These are phyloP conservation scores for Atractosteus spatula DNA, from an alignment of 2,113 vertebrate genomes.

Conservation along the genomic window DNA sequence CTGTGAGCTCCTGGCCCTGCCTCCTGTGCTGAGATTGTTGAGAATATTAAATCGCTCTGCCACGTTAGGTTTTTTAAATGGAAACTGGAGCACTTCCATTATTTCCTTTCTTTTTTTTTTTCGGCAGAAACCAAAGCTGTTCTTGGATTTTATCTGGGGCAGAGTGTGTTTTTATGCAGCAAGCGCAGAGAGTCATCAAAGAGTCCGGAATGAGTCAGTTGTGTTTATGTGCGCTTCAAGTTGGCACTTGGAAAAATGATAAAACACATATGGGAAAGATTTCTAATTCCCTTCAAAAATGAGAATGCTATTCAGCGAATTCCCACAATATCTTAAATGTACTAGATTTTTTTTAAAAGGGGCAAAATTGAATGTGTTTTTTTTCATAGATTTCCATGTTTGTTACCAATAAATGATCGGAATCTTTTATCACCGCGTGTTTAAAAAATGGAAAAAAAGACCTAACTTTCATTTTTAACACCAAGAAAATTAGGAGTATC, in stretches of 20 bases:
- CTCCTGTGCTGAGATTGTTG: constrained; percentile 55
- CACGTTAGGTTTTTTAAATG: constrained; percentile 52
- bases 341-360: constrained; percentile 3
- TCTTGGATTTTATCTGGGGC: constrained; percentile 17
- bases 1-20: constrained; percentile 34
- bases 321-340: background rate
- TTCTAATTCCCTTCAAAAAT: constrained; percentile 11
- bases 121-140: constrained; percentile 11
- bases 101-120: constrained; percentile 23
- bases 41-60: constrained; percentile 54
- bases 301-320: constrained; percentile 1
- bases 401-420: constrained; percentile 33
- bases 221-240: constrained; percentile 21
- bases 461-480: too few relatives aligned
- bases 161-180: constrained; percentile 16
- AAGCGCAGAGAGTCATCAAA: constrained; percentile 9
- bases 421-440: constrained; percentile 28
- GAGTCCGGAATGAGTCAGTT: background rate
- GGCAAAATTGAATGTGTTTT: constrained; percentile 9
- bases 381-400: constrained; percentile 24
- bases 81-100: constrained; percentile 49
- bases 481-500: too few relatives aligned
- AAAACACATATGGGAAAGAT: constrained; percentile 20
- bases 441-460: constrained; percentile 24
- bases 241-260: constrained; percentile 12